Evolutionary conservation across 1,140 invertebrate species (phyloP).

Genomic region (Sipha flava): DNA sequence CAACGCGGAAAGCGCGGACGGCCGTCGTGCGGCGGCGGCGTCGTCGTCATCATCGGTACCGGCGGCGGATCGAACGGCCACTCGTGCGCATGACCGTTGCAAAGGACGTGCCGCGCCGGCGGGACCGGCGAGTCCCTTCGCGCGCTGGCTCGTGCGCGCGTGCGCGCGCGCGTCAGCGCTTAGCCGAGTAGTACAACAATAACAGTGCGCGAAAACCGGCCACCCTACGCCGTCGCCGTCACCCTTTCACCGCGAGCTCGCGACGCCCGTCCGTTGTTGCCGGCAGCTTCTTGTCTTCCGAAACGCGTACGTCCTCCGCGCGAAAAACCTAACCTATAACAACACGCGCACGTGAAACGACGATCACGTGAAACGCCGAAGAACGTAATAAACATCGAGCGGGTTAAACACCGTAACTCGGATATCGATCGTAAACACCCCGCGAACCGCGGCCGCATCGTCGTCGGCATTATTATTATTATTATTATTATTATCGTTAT

Average conservation of each 20-base stretch:
- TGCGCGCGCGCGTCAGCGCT: neutral
- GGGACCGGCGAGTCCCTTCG: neutral
- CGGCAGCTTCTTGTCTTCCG: neutral
- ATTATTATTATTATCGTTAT: no score
- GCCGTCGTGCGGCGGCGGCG: neutral
- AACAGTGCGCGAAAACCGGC: neutral
- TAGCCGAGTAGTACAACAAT: neutral
- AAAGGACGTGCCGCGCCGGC: slow-evolving; percentile 7
- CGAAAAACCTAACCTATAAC: slow-evolving; percentile 13
- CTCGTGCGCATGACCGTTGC: slow-evolving; percentile 26
- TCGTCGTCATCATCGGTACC: no score
- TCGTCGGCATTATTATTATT: no score
- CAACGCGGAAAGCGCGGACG: neutral
- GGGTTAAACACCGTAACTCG: no score
- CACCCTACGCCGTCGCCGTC: neutral
- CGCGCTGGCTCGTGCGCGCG: neutral
- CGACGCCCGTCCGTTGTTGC: neutral
- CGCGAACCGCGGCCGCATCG: no score
- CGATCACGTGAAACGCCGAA: no score
- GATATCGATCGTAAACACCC: no score
- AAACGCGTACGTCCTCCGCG: neutral
- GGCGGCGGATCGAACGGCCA: slow-evolving; percentile 20
- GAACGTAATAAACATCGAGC: no score
- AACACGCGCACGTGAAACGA: neutral
- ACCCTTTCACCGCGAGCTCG: neutral